Evolutionary conservation across 2,888 invertebrate species (phyloP).

Genomic region (Zygaena filipendulae): DNA sequence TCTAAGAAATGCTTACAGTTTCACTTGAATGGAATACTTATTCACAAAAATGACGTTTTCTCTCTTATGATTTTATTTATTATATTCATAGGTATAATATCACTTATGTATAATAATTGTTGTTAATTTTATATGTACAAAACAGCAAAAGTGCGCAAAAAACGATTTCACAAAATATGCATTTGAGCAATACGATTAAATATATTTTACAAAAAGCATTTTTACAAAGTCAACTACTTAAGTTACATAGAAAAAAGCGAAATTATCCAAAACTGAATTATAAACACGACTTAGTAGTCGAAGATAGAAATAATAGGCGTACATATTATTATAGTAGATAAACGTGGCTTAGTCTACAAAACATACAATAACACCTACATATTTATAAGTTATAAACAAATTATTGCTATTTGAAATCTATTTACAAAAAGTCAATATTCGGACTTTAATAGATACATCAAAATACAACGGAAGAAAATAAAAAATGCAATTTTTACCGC

Average conservation of each 20-base stretch:
- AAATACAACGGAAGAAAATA: slow-evolving; percentile 37
- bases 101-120: slow-evolving; percentile 26
- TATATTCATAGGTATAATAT: slow-evolving; percentile 21
- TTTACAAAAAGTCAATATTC: slow-evolving; percentile 32
- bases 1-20: too few relatives aligned
- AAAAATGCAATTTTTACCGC: slow-evolving; percentile 22
- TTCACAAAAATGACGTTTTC: slow-evolving; percentile 32
- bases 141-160: slow-evolving; percentile 66
- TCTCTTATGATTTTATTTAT: slow-evolving; percentile 44
- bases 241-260: too few relatives aligned
- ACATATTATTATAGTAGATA: too few relatives aligned
- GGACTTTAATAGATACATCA: slow-evolving; percentile 35
- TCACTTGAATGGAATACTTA: too few relatives aligned
- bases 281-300: too few relatives aligned
- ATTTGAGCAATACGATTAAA: slow-evolving; percentile 64
- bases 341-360: too few relatives aligned
- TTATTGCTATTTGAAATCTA: slow-evolving; percentile 48
- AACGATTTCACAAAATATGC: slow-evolving; percentile 67
- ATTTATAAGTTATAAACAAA: slow-evolving; percentile 33
- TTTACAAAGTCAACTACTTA: too few relatives aligned
- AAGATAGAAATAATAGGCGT: too few relatives aligned
- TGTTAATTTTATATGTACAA: slow-evolving; percentile 56
- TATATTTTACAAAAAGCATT: slow-evolving; percentile 60
- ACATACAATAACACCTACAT: too few relatives aligned
- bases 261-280: too few relatives aligned